Percentiles rank a stretch among this genome's conserved stretches.
phyloP scores from a whole-genome alignment of 1,140 invertebrate species.

The Batillaria attramentaria region DNA sequence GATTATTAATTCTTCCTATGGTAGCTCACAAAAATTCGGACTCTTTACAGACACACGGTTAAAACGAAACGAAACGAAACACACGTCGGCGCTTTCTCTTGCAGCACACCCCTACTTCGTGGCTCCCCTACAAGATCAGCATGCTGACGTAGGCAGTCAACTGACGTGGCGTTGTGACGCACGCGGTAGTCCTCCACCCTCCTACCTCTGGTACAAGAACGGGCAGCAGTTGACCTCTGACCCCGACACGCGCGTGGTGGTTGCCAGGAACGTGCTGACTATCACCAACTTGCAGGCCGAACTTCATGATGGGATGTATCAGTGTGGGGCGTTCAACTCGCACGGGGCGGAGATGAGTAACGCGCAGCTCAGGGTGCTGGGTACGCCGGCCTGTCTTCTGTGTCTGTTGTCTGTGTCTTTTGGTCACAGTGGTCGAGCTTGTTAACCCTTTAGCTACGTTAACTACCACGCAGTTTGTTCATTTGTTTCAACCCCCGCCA shows the following conservation, averaged over 20 bases:
- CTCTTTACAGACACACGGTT: background rate
- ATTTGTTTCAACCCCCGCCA: background rate
- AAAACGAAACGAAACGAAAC: background rate
- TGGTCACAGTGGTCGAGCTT: background rate
- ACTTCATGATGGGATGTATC: conserved; percentile 94
- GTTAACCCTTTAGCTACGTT: background rate
- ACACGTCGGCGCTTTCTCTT: background rate
- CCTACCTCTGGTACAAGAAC: conserved; percentile 91
- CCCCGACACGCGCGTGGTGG: conserved; percentile 46
- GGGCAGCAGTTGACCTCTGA: conserved; percentile 76
- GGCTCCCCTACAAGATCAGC: conserved; percentile 88
- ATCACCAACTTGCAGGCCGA: conserved; percentile 47
- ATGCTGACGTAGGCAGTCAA: conserved; percentile 86
- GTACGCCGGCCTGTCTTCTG: conserved; percentile 85
- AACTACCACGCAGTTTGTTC: background rate
- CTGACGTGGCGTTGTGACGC: conserved; percentile 96
- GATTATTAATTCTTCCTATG: background rate
- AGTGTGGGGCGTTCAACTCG: conserved; percentile 92
- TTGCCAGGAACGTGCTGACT: conserved; percentile 45
- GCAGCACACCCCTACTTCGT: conserved; percentile 91
- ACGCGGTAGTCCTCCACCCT: conserved; percentile 93
- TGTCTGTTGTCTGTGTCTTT: background rate
- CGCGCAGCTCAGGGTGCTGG: conserved; percentile 86
- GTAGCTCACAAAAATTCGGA: background rate
- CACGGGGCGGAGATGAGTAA: conserved; percentile 90